A percentile compares a stretch with the other conserved stretches of the same genome.
Conservation (phyloP, 2,113 vertebrate species). For the Gopherus flavomarginatus region DNA sequence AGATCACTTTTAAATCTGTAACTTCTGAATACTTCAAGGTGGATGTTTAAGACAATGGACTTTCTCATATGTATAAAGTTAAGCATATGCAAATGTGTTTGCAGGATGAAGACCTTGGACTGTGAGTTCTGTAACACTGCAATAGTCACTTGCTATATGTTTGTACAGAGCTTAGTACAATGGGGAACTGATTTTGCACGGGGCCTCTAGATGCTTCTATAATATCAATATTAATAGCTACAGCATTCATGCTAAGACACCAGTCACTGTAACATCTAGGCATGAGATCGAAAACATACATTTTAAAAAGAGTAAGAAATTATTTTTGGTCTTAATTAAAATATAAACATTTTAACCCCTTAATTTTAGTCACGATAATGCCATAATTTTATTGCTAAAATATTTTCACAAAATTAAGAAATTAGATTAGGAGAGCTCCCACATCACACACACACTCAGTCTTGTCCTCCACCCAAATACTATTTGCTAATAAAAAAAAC, state of each 20-base stretch:
- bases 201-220: background rate
- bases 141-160: background rate
- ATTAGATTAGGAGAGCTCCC: background rate
- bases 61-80: background rate
- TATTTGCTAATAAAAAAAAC: background rate
- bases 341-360: rapidly evolving
- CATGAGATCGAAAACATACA: background rate
- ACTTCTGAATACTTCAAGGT: background rate
- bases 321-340: slow-evolving; percentile 26
- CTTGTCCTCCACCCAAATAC: background rate
- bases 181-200: background rate
- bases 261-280: background rate
- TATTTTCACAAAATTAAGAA: background rate
- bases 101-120: background rate
- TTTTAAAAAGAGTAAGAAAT: background rate
- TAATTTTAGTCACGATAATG: background rate
- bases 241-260: background rate
- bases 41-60: background rate
- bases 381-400: background rate
- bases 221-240: background rate
- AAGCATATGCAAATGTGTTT: background rate
- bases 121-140: background rate
- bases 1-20: background rate
- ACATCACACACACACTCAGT: background rate
- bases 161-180: background rate